Conservation (phyloP, 2,113 vertebrate genomes). For the Girardinichthys multiradiatus region DNA sequence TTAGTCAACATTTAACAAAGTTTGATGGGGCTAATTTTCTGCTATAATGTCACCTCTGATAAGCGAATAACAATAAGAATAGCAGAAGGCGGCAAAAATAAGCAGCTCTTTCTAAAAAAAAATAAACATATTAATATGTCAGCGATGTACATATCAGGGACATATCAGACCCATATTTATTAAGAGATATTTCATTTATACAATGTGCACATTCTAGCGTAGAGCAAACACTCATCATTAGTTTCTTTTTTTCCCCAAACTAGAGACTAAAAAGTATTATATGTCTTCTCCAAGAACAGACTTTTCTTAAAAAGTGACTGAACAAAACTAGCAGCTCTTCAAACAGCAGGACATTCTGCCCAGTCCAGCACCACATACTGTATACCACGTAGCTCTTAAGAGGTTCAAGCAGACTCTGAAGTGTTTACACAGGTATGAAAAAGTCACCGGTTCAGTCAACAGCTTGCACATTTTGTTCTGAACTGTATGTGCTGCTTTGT, state of each 20-base stretch:
- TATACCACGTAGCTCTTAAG: not conserved
- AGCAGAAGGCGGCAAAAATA: not conserved
- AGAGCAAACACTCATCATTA: constrained; percentile 29
- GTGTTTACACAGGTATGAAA: constrained; percentile 46
- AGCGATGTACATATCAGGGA: constrained; percentile 2
- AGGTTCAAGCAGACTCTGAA: constrained; percentile 32
- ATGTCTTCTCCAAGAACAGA: constrained; percentile 30
- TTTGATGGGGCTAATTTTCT: too few species aligned
- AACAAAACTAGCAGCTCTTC: constrained; percentile 19
- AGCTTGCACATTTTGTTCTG: constrained; percentile 33
- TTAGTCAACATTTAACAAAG: too few species aligned
- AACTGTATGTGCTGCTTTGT: constrained; percentile 27
- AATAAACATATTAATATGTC: not conserved
- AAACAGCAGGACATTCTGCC: constrained; percentile 12
- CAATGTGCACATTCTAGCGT: constrained; percentile 35
- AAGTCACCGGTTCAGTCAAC: constrained; percentile 12
- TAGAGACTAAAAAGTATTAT: constrained; percentile 53
- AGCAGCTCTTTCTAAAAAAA: constrained; percentile 1
- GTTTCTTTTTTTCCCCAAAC: constrained; percentile 20
- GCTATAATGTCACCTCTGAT: too few species aligned
- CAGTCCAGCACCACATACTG: not conserved
- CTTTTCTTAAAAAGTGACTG: constrained; percentile 28
- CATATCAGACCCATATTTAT: too few species aligned
- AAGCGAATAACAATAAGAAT: too few species aligned
- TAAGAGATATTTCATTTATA: too few species aligned